Evolutionary conservation across 92 coral and sea anemone species (phyloP).

Genomic region (Plumapathes pennacea): DNA sequence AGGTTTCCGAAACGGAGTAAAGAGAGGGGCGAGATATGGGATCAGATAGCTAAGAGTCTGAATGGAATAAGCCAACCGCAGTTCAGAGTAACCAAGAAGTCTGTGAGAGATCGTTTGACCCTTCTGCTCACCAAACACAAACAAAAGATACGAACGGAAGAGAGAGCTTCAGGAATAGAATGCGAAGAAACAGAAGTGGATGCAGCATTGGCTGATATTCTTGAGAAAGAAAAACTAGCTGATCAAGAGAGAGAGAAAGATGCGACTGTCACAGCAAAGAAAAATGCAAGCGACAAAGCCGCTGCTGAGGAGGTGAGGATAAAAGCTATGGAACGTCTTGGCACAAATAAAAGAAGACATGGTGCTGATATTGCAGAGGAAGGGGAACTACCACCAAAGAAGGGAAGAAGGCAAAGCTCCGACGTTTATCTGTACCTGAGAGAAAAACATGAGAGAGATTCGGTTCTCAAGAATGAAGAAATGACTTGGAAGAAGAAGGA

Average conservation of each 20-base stretch:
- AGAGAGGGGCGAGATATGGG: slow-evolving; percentile 49
- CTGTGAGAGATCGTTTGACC: slow-evolving; percentile 47
- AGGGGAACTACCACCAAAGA: too few species aligned
- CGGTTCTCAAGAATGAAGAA: too few species aligned
- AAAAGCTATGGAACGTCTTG: too few species aligned
- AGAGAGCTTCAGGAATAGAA: slow-evolving; percentile 36
- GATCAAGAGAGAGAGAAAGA: slow-evolving; percentile 26
- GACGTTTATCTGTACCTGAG: too few species aligned
- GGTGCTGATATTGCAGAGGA: too few species aligned
- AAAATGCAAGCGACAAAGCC: slow-evolving; percentile 19
- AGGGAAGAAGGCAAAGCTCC: too few species aligned
- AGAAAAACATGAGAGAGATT: too few species aligned
- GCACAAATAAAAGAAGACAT: too few species aligned
- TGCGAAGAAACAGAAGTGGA: slow-evolving; percentile 27
- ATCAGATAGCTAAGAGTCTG: slow-evolving; percentile 28
- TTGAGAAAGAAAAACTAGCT: slow-evolving; percentile 34
- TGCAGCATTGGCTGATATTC: slow-evolving; percentile 33
- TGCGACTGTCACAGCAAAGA: not conserved
- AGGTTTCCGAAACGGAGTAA: slow-evolving; percentile 22
- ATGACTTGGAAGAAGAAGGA: too few species aligned
- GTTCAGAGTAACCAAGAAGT: slow-evolving; percentile 39
- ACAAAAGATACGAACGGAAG: slow-evolving; percentile 31
- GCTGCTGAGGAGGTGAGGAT: slow-evolving; percentile 33
- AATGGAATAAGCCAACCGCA: slow-evolving; percentile 19
- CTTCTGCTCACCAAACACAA: slow-evolving; percentile 23